Percentiles rank a stretch among this genome's conserved stretches.
Evolutionary conservation across 2,797 vertebrate genomes (phyloP).

Genomic region (Macropus fuliginosus): DNA sequence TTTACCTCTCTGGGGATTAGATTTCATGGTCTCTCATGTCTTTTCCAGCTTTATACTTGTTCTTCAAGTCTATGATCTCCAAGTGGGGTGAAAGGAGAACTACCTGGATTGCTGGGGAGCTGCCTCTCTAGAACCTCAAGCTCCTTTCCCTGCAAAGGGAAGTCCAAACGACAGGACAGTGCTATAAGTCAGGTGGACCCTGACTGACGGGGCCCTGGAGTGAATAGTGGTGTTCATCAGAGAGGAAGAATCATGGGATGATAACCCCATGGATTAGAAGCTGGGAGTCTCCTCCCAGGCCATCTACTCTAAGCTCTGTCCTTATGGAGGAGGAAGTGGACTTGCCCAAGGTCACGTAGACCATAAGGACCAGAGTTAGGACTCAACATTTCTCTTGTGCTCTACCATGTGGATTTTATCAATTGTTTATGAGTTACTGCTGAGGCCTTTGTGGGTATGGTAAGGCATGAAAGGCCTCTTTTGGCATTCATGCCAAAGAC

Average conservation of each 20-base stretch:
- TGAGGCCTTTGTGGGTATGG: not conserved
- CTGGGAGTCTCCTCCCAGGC: not conserved
- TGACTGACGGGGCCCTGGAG: not conserved
- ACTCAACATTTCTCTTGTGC: not conserved
- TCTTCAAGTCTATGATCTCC: not conserved
- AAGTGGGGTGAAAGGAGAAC: not conserved
- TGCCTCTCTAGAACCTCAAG: not conserved
- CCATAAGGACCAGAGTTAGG: not conserved
- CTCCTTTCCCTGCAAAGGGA: not conserved
- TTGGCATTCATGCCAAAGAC: not conserved
- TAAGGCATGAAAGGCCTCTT: not conserved
- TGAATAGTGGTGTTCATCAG: not conserved
- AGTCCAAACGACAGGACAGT: not conserved
- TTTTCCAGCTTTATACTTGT: not conserved
- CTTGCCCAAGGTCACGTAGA: slow-evolving; percentile 5
- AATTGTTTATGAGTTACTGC: not conserved
- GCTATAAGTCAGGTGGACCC: not conserved
- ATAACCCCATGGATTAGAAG: not conserved
- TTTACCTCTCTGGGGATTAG: not conserved
- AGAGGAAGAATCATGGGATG: not conserved
- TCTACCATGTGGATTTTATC: not conserved
- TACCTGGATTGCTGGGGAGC: not conserved
- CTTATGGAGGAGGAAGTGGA: not conserved
- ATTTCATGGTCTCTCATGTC: not conserved
- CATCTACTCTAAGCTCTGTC: not conserved